A percentile compares a stretch with the other conserved stretches of the same genome.
These are phyloP conservation scores for Mantis religiosa DNA, from an alignment of 2,888 invertebrate species.

Conservation along the genomic window DNA sequence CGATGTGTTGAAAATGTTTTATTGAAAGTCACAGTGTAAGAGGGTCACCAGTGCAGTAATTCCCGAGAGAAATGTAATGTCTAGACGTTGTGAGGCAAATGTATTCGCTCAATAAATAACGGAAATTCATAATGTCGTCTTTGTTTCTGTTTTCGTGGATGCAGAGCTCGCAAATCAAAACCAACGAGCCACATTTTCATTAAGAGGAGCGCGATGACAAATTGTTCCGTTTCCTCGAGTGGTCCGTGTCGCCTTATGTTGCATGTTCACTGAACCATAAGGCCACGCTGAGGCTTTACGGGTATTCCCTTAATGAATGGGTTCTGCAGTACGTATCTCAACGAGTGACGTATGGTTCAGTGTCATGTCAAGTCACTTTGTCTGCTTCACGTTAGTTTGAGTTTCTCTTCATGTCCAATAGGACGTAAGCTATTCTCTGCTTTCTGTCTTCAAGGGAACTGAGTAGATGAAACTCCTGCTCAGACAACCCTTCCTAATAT, in stretches of 20 bases:
- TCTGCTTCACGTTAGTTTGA: too few species aligned
- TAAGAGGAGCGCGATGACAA: neutral
- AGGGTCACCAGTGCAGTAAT: neutral
- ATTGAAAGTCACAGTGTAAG: neutral
- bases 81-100: neutral
- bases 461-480: too few species aligned
- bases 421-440: too few species aligned
- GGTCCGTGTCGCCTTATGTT: neutral
- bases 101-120: neutral
- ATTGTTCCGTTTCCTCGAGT: neutral
- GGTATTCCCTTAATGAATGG: neutral
- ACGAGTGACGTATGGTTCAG: too few species aligned
- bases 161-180: neutral
- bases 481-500: too few species aligned
- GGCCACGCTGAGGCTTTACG: neutral
- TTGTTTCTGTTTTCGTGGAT: neutral
- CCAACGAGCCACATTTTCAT: neutral
- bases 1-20: too few species aligned
- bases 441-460: too few species aligned
- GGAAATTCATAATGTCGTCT: neutral
- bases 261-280: neutral
- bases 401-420: too few species aligned
- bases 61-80: neutral
- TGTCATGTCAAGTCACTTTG: too few species aligned
- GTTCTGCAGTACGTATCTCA: neutral